Percentiles rank a stretch among this genome's conserved stretches.
Evolutionary conservation across 2,797 vertebrate genomes (phyloP).

Genomic region (Melanogrammus aeglefinus): DNA sequence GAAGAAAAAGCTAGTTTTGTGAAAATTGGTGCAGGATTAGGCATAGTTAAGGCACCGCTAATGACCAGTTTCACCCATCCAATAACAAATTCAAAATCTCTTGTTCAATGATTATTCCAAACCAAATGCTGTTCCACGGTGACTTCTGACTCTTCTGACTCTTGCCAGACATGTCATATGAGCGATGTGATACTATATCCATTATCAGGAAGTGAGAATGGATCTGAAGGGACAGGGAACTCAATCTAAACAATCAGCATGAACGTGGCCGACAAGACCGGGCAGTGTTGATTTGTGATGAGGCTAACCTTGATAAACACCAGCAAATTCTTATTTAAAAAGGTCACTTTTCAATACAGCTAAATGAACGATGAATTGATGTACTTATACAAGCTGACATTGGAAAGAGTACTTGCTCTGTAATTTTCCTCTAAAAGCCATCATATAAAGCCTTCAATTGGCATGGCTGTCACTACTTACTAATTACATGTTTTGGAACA

Average conservation of each 20-base stretch:
- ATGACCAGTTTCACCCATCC: constrained; percentile 8
- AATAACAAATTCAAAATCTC: constrained; percentile 18
- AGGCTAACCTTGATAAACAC: constrained; percentile 28
- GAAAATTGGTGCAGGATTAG: not conserved
- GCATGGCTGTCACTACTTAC: constrained; percentile 9
- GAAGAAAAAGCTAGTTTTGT: not conserved
- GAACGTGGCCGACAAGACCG: constrained; percentile 43
- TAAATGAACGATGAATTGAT: not conserved
- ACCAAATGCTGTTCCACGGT: constrained; percentile 33
- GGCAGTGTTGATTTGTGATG: constrained; percentile 27
- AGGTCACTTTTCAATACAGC: not conserved
- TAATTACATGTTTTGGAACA: constrained; percentile 23
- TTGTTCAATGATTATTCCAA: constrained; percentile 21
- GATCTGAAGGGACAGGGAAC: constrained; percentile 29
- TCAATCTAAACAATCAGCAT: constrained; percentile 48
- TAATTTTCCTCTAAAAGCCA: no score
- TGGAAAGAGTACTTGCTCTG: no score
- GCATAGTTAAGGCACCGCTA: not conserved
- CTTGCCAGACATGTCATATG: constrained; percentile 24
- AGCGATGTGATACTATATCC: constrained; percentile 26
- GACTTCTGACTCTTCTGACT: constrained; percentile 13
- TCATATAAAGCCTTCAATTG: no score
- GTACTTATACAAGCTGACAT: not conserved
- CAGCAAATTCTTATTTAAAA: not conserved
- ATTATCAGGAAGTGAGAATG: constrained; percentile 27